Evolutionary conservation across 2,888 invertebrate species (phyloP).

Genomic region (Psylliodes chrysocephalus): DNA sequence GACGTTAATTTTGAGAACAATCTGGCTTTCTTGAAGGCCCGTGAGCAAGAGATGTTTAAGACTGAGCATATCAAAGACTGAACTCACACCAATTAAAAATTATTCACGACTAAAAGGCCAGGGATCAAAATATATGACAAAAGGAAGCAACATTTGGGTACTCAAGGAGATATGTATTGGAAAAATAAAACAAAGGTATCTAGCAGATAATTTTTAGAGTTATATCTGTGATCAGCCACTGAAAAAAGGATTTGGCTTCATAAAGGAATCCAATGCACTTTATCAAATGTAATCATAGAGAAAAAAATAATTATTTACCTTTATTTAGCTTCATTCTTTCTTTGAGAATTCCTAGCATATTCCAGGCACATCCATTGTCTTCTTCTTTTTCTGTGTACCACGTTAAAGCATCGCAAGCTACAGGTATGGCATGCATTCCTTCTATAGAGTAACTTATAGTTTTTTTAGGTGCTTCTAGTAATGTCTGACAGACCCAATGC

Average conservation of each 20-base stretch:
- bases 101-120: no score
- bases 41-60: no score
- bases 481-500: slow-evolving; percentile 82
- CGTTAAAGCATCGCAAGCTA: slow-evolving; percentile 80
- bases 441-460: slow-evolving; percentile 75
- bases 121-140: no score
- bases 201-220: no score
- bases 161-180: no score
- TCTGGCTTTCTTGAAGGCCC: no score
- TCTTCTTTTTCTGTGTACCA: slow-evolving; percentile 77
- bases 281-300: not conserved
- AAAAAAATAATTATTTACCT: slow-evolving; percentile 42
- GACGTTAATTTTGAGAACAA: no score
- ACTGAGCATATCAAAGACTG: no score
- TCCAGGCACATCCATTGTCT: slow-evolving; percentile 74
- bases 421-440: slow-evolving; percentile 81
- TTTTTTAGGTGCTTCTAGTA: slow-evolving; percentile 70
- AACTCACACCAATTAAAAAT: no score
- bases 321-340: slow-evolving; percentile 63
- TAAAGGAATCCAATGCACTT: not conserved
- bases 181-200: no score
- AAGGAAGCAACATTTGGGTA: no score
- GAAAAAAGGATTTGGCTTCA: not conserved
- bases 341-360: slow-evolving; percentile 77
- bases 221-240: no score